phyloP scores from a whole-genome alignment of 2,888 invertebrate genomes.

The Chymomyza amoena region DNA sequence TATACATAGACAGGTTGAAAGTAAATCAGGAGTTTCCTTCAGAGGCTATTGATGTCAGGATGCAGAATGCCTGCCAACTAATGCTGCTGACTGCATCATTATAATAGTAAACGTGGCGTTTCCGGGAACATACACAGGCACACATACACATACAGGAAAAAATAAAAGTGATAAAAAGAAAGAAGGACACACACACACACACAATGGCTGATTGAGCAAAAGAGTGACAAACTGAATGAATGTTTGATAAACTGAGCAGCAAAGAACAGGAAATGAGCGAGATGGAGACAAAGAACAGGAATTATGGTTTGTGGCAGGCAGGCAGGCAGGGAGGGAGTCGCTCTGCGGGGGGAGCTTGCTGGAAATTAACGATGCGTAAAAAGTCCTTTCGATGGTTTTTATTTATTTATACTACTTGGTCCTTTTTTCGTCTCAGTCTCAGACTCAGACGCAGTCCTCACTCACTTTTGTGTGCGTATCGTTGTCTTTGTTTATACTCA shows the following conservation, averaged over 20 bases:
- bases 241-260: slow-evolving; percentile 15
- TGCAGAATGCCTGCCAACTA: not conserved
- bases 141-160: not conserved
- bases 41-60: not conserved
- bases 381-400: slow-evolving; percentile 52
- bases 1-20: slow-evolving; percentile 35
- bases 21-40: not conserved
- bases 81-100: not conserved
- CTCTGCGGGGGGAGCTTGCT: slow-evolving; percentile 22
- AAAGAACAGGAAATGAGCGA: slow-evolving; percentile 10
- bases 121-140: not conserved
- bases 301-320: too few relatives aligned
- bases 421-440: not conserved
- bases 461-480: not conserved
- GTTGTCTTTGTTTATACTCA: slow-evolving; percentile 1
- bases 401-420: slow-evolving; percentile 21
- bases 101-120: not conserved
- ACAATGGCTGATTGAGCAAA: slow-evolving; percentile 62
- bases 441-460: not conserved
- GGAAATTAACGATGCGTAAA: slow-evolving; percentile 73
- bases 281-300: not conserved
- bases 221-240: slow-evolving; percentile 52
- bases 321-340: too few relatives aligned
- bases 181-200: not conserved
- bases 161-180: not conserved